Base-by-base conservation (phyloP, 1,140 invertebrate species). In the Cotesia glomerata region DNA sequence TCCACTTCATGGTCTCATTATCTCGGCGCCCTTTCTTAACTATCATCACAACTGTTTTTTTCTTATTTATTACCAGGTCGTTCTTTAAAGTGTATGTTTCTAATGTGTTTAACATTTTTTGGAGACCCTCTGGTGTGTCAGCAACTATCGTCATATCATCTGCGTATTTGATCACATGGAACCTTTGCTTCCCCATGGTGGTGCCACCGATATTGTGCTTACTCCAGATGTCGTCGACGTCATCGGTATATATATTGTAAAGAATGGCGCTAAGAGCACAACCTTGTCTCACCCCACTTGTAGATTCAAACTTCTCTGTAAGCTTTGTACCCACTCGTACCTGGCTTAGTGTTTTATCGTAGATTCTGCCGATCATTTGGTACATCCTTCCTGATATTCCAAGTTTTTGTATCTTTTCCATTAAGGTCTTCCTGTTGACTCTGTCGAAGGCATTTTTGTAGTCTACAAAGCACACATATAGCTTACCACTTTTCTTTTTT, bases 1-100 rank as follows among this genome's bases (percentile, higher is more conserved):
- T 68, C 75, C 61, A 72, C 13, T 73, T 36, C 35, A 8, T 11
- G 4, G 0, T 9, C 26, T 56, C 61, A 49, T 68, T 66, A 8
- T 32, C 26, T 11, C 63, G n/a, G 18, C 59, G 56, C 35, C 70
- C 62, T 2, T 71, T 74, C 35, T 35, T 62, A 9, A 72, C 69
- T 0, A 77, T 26, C 58, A 75, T 59, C 3, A 77, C 61, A 11
- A 68, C 75, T 13, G 62, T 64, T 18, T 64, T 49, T 9, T 49
- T 35, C 9, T 14, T 35, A 16, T 69, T 75, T 2, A 73, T 45
- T 18, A 49, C 34, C 7, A 73, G 51, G 18, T 35, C 64, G 39
- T 66, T 65, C 52, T 61, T 51, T 11, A 34, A 36, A 5, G 14
- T 69, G 56, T 66, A 73, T 58, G 14, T 73, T 16, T 70, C 62